phyloP scores from a whole-genome alignment of 1,140 invertebrate species.

The Drosophila simulans region DNA sequence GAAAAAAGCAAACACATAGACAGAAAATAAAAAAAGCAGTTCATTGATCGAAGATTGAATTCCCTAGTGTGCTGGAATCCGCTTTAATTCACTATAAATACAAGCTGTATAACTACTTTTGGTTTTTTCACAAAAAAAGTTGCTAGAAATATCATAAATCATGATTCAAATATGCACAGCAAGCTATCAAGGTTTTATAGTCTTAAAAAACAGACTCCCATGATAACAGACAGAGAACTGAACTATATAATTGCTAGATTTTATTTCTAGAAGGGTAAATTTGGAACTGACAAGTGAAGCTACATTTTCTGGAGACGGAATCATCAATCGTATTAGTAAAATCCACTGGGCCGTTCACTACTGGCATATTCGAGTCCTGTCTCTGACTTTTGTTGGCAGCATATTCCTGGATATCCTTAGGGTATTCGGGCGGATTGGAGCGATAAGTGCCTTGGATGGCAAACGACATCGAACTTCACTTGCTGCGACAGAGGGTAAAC shows the following conservation, averaged over 20 bases:
- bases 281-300: not conserved
- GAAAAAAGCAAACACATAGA: conserved; percentile 8
- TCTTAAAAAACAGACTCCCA: too few species aligned
- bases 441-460: conserved; percentile 38
- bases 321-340: conserved; percentile 1
- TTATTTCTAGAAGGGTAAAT: too few species aligned
- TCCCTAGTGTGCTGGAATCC: not conserved
- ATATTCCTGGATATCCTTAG: conserved; percentile 2
- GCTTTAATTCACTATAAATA: not conserved
- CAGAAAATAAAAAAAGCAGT: not conserved
- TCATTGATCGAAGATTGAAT: conserved; percentile 1
- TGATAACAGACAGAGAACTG: not conserved
- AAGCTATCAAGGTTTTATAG: too few species aligned
- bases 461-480: conserved; percentile 39
- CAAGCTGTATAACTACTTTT: not conserved
- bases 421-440: conserved; percentile 8
- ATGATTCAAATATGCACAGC: not conserved
- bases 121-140: too few species aligned
- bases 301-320: not conserved
- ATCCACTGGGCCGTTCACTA: conserved; percentile 16
- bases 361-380: conserved; percentile 14
- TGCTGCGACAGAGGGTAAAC: conserved; percentile 42
- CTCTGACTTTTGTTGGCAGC: conserved; percentile 14
- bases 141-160: not conserved
- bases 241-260: too few species aligned